A percentile compares a stretch with the other conserved stretches of the same genome.
These are phyloP conservation scores for Hapalemur alaotrensis DNA, from an alignment of 2,797 vertebrate genomes.

Conservation along the genomic window DNA sequence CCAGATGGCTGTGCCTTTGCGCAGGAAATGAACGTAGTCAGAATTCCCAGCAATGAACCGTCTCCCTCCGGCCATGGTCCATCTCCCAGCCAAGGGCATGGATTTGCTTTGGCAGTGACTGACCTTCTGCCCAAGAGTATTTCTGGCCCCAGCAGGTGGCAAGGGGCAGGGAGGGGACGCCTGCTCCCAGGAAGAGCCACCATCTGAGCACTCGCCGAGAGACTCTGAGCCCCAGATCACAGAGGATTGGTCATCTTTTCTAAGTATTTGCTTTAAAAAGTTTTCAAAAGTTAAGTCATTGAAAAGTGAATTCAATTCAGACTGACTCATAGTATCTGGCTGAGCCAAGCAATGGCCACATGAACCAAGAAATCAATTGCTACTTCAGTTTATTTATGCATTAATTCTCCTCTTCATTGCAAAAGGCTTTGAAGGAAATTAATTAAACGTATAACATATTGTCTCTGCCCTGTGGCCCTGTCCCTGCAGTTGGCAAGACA, in stretches of 20 bases:
- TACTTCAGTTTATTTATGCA: neutral
- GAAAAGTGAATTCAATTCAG: neutral
- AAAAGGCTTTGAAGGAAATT: neutral
- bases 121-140: neutral
- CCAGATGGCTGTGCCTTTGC: neutral
- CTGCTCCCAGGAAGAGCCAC: neutral
- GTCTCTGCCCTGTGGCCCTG: neutral
- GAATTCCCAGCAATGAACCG: neutral
- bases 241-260: neutral
- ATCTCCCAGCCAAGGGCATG: neutral
- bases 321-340: neutral
- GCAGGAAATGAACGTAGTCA: neutral
- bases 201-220: neutral
- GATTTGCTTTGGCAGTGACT: neutral
- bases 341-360: neutral
- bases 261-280: neutral
- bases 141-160: constrained; percentile 28
- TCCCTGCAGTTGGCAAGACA: neutral
- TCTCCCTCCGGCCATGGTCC: neutral
- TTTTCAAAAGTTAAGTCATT: neutral
- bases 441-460: neutral
- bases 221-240: neutral
- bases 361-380: neutral
- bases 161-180: neutral
- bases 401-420: neutral